These are phyloP conservation scores for Xenopus laevis DNA, from an alignment of 2,113 vertebrate genomes.

Conservation along the genomic window DNA sequence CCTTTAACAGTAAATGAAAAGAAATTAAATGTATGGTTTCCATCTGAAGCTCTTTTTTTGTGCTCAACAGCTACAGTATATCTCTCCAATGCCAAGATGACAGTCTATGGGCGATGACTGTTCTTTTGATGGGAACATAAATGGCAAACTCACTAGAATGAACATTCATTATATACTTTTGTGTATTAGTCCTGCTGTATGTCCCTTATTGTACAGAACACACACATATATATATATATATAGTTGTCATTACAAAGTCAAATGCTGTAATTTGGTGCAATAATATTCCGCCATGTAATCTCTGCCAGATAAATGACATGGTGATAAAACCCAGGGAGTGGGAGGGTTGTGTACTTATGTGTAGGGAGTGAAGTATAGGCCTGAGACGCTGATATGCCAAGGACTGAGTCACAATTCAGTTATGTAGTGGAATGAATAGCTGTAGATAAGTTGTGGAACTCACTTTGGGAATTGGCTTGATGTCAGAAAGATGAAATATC, in stretches of 20 bases:
- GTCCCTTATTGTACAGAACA: neutral
- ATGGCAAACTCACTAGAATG: no score
- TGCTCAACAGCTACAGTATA: no score
- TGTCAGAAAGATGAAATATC: conserved; percentile 13
- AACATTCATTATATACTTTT: neutral
- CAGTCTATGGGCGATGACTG: no score
- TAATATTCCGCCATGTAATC: neutral
- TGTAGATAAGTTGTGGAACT: conserved; percentile 19
- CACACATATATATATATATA: no score
- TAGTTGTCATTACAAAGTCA: neutral
- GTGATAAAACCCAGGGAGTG: neutral
- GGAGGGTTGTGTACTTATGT: neutral
- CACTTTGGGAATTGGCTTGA: conserved; percentile 19
- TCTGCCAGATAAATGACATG: neutral
- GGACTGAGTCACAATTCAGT: conserved; percentile 12
- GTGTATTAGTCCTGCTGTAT: neutral
- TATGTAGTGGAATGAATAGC: conserved; percentile 26
- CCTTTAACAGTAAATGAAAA: no score
- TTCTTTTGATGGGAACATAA: no score
- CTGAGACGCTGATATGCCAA: conserved; percentile 27
- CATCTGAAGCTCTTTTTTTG: no score
- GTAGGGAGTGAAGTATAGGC: neutral
- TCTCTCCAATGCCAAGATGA: no score
- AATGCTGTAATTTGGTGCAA: neutral
- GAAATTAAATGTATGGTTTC: no score